phyloP scores from a whole-genome alignment of 2,797 vertebrate species.

The Cephalopachus bancanus region DNA sequence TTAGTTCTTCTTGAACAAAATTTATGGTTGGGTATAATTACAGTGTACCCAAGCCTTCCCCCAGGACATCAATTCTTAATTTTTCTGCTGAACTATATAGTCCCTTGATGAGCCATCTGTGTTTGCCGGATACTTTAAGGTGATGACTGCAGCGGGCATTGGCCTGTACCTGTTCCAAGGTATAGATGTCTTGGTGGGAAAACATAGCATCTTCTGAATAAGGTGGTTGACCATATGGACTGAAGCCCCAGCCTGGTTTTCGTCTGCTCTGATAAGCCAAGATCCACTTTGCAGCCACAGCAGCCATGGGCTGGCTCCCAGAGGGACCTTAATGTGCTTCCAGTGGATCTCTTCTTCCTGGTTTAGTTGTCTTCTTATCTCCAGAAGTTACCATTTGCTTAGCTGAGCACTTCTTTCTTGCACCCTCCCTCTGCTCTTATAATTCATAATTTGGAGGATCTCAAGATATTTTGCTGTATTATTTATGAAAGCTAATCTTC shows the following conservation, averaged over 20 bases:
- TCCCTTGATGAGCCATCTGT: constrained; percentile 10
- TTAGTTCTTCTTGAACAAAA: constrained; percentile 12
- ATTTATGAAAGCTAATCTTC: not conserved
- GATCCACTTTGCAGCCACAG: not conserved
- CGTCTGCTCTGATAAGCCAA: not conserved
- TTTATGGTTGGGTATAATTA: constrained; percentile 11
- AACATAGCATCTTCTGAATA: not conserved
- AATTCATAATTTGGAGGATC: not conserved
- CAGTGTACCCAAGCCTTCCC: constrained; percentile 40
- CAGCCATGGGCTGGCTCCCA: not conserved
- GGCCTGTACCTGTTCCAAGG: not conserved
- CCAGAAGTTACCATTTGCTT: not conserved
- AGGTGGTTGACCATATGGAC: not conserved
- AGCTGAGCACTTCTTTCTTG: not conserved
- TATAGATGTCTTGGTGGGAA: not conserved
- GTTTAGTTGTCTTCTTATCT: not conserved
- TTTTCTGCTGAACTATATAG: not conserved
- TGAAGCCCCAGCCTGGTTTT: not conserved
- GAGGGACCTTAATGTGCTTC: not conserved
- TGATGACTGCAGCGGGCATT: not conserved
- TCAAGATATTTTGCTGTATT: constrained; percentile 56
- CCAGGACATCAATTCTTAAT: not conserved
- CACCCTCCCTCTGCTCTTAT: not conserved
- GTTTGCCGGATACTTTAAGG: not conserved
- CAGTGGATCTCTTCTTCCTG: not conserved